Base-by-base conservation (phyloP, 1,140 invertebrate genomes). In the Bombus waltoni region DNA sequence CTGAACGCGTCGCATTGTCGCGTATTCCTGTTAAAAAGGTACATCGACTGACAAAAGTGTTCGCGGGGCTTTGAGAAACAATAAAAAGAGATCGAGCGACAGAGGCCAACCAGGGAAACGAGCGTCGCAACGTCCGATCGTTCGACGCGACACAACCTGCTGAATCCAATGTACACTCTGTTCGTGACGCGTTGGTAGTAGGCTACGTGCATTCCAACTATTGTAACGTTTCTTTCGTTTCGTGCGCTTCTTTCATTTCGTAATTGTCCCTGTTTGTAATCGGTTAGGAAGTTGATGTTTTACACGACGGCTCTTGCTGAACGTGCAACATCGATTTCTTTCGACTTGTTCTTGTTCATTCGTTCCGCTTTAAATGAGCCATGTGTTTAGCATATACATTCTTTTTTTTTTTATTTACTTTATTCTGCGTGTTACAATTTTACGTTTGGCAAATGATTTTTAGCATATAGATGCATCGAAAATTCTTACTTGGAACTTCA, bases 1-100 rank as follows among this genome's bases (percentile, higher is more conserved):
- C 81, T 86, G 86, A 88, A 82, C 82, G 85, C 77, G 82, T 88
- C 72, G 83, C 75, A 90, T 90, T 86, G 89, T 76, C 78, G 87
- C 44, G 73, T 40, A 42, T 72, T 62, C 77, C 75, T 82, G 73
- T 65, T 80, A 89, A 89, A 89, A 90, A 89, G 85, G 85, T 87
- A 89, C 81, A 89, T 70, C 88, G 79, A 65, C 53, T 57, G 71
- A 88, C 68, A 87, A 87, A 89, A 89, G 68, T 59, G 72, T 83
- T 59, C 57, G 88, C 59, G 76, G 77, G 84, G 81, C 57, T 32
- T 40, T 35, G 84, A 42, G 76, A 35, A 81, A 82, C 87, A 75
- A 84, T 86, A 40, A 72, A 66, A 76, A 84, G 44, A 53, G 47
- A 81, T 57, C 3, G 32, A 53, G 57, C 44, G 71, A 62, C 22